Base-by-base conservation (phyloP, 2,888 invertebrate species). In the Mimachlamys varia region DNA sequence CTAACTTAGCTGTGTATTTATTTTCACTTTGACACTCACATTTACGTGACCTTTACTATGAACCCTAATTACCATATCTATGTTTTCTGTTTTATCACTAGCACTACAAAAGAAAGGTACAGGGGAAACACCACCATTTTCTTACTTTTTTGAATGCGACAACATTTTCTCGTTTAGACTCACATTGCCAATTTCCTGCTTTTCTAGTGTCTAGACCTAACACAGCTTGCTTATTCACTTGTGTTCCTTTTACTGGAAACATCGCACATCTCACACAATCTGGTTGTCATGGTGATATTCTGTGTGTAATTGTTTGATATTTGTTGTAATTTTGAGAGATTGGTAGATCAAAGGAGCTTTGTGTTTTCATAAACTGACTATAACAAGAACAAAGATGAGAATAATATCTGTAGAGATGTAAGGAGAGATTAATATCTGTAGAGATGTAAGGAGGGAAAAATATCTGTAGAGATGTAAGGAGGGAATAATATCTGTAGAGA, bases 21-120 rank as follows among this genome's bases (percentile, higher is more conserved):
- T 53, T 53, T 10, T 53, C 53, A 2, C 4, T 5, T 10, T 27
- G 76, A 76, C 76, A 5, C 10, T 33, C 76, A 76, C 33, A 12
- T 76, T 76, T 12, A 7, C 7, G 44, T 44, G 44, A 5, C 44
- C 7, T 44, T 44, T 44, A 44, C 44, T 44, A 7, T 44, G 44
- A 44, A 44, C 44, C 44, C 44, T 44, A 44, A 44, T 44, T 44
- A 44, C 44, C 44, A 44, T 44, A 7, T 44, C 3, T 7, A 44
- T 76, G 33, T 76, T 76, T 76, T 76, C 76, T 76, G 33, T 76
- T 76, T 76, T 27, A 33, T 76, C 76, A 76, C 27, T 76, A 76
- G 76, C 76, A 27, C 76, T 76, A 76, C 76, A 76, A 76, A 76
- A 76, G 76, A 76, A 76, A 76, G 76, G 76, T 76, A 76, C 22